Conservation (phyloP, 2,888 invertebrate species). For the Lumbricus terrestris region DNA sequence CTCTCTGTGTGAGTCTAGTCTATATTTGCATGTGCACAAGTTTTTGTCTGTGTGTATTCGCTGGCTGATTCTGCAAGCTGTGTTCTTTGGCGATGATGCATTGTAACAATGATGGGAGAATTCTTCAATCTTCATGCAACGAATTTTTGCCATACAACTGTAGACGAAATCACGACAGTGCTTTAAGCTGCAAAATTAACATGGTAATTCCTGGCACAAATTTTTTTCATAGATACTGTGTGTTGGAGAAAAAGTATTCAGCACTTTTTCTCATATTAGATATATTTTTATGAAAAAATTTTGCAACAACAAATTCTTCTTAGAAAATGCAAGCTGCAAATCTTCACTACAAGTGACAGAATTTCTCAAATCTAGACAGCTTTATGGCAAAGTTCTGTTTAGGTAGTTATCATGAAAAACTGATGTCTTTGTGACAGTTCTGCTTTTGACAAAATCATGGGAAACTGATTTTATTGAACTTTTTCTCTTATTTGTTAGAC, state of each 20-base stretch:
- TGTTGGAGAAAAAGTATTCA: not conserved
- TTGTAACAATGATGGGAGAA: not conserved
- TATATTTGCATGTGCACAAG: slow-evolving; percentile 10
- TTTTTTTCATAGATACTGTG: not conserved
- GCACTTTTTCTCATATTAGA: no score
- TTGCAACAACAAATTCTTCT: not conserved
- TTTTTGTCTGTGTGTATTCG: slow-evolving; percentile 9
- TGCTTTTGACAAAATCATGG: no score
- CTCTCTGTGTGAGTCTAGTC: slow-evolving; percentile 17
- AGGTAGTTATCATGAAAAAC: not conserved
- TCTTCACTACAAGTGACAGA: not conserved
- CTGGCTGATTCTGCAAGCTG: slow-evolving; percentile 10
- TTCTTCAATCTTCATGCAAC: not conserved
- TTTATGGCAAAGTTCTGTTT: not conserved
- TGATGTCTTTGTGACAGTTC: no score
- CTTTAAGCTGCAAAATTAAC: not conserved
- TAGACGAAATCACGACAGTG: not conserved
- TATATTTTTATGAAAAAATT: not conserved
- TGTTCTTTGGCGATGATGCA: not conserved
- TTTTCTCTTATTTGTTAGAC: not conserved
- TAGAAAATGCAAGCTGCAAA: not conserved
- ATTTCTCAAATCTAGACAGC: not conserved
- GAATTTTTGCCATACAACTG: not conserved
- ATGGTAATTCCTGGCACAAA: not conserved
- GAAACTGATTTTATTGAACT: not conserved